A percentile compares a stretch with the other conserved stretches of the same genome.
Evolutionary conservation across 2,797 vertebrate genomes (phyloP).

Genomic region (Mastacembelus armatus): DNA sequence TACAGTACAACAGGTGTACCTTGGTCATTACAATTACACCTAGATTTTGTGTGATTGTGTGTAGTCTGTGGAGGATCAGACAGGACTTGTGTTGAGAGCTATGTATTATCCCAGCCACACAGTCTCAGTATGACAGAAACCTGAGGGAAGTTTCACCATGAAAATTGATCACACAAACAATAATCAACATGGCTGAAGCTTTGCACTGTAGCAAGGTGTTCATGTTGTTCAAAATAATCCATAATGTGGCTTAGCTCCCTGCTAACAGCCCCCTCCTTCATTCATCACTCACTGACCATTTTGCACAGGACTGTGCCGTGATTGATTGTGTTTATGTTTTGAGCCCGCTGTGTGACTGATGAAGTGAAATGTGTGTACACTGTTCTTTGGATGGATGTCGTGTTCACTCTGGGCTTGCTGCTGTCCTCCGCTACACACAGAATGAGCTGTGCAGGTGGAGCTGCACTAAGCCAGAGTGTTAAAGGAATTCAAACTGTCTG

Average conservation of each 20-base stretch:
- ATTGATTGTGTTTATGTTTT: slow-evolving; percentile 80
- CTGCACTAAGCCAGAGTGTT: not conserved
- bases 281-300: slow-evolving; percentile 70
- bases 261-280: slow-evolving; percentile 60
- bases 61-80: slow-evolving; percentile 14
- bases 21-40: not conserved
- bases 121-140: slow-evolving; percentile 4
- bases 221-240: slow-evolving; percentile 57
- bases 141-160: slow-evolving; percentile 24
- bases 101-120: slow-evolving; percentile 22
- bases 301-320: slow-evolving; percentile 50
- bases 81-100: slow-evolving; percentile 16
- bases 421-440: not conserved
- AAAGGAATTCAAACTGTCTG: not conserved
- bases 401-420: not conserved
- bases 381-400: slow-evolving; percentile 28
- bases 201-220: slow-evolving; percentile 18
- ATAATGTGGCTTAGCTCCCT: slow-evolving; percentile 61
- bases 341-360: slow-evolving; percentile 70
- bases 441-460: slow-evolving; percentile 10
- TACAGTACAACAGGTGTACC: not conserved
- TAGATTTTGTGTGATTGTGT: not conserved
- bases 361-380: slow-evolving; percentile 56
- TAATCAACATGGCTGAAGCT: slow-evolving; percentile 39
- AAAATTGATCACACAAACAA: slow-evolving; percentile 50